These are phyloP conservation scores for Gallinago undulata DNA, from an alignment of 2,113 vertebrate species.

Conservation along the genomic window DNA sequence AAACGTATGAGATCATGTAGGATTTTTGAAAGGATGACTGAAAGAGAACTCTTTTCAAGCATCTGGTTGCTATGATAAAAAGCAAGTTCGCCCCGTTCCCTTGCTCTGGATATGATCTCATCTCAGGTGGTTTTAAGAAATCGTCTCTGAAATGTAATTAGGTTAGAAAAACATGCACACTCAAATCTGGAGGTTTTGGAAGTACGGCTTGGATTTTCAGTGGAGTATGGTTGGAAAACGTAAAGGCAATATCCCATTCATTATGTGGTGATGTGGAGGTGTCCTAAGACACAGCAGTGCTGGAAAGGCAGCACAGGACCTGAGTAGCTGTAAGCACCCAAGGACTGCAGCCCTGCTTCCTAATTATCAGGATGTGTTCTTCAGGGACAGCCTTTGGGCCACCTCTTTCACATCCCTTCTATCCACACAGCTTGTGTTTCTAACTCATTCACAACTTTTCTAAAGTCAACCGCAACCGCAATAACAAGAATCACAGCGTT, in stretches of 20 bases:
- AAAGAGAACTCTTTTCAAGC: constrained; percentile 47
- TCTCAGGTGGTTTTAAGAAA: constrained; percentile 57
- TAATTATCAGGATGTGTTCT: not conserved
- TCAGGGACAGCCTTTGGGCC: not conserved
- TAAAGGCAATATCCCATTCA: not conserved
- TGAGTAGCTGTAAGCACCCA: not conserved
- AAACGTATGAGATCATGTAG: constrained; percentile 43
- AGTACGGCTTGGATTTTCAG: not conserved
- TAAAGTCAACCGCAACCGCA: not conserved
- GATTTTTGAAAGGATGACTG: constrained; percentile 42
- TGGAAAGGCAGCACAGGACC: not conserved
- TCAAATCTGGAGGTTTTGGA: not conserved
- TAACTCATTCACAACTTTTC: not conserved
- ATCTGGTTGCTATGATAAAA: constrained; percentile 39
- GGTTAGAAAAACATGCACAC: constrained; percentile 20
- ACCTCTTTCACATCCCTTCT: not conserved
- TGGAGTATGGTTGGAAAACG: not conserved
- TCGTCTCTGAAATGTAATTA: constrained; percentile 38
- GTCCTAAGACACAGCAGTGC: not conserved
- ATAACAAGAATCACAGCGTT: not conserved
- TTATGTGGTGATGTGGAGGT: not conserved
- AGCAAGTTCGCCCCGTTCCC: not conserved
- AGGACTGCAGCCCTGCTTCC: not conserved
- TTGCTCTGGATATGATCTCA: constrained; percentile 51
- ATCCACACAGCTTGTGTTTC: not conserved